phyloP scores from a whole-genome alignment of 2,888 invertebrate genomes.

The Polymixis lichenea region DNA sequence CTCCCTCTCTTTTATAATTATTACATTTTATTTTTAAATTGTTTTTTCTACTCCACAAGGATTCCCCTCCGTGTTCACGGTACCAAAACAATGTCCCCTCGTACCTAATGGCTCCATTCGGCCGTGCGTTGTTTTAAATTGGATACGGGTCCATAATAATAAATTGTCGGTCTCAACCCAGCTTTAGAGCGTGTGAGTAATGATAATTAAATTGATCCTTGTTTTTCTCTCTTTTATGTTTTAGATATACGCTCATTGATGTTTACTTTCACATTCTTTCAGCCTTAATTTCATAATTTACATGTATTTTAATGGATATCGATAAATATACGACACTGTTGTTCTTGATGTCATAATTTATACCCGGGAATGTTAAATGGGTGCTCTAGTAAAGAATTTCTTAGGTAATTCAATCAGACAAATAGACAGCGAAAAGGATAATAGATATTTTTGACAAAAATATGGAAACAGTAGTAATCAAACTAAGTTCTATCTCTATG shows the following conservation, averaged over 20 bases:
- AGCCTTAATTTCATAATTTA: constrained; percentile 46
- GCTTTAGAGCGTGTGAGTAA: constrained; percentile 87
- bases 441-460: neutral
- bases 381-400: constrained; percentile 32
- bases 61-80: constrained; percentile 86
- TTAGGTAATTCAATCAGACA: neutral
- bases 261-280: constrained; percentile 57
- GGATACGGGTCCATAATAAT: constrained; percentile 90
- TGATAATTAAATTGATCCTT: constrained; percentile 89
- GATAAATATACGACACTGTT: constrained; percentile 36
- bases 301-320: constrained; percentile 56
- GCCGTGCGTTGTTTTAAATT: constrained; percentile 90
- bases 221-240: constrained; percentile 78
- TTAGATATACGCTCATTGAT: constrained; percentile 61
- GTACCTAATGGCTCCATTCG: constrained; percentile 85
- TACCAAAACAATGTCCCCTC: constrained; percentile 87
- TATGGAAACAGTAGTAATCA: neutral
- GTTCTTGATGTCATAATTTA: constrained; percentile 38
- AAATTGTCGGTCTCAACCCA: constrained; percentile 89
- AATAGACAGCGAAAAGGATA: neutral
- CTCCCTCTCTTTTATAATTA: constrained; percentile 89
- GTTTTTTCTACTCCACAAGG: constrained; percentile 88
- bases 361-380: constrained; percentile 44
- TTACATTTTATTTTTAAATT: constrained; percentile 91
- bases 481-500: neutral